These are phyloP conservation scores for Platygyra sinensis DNA, from an alignment of 64 coral and sea anemone species.

Conservation along the genomic window DNA sequence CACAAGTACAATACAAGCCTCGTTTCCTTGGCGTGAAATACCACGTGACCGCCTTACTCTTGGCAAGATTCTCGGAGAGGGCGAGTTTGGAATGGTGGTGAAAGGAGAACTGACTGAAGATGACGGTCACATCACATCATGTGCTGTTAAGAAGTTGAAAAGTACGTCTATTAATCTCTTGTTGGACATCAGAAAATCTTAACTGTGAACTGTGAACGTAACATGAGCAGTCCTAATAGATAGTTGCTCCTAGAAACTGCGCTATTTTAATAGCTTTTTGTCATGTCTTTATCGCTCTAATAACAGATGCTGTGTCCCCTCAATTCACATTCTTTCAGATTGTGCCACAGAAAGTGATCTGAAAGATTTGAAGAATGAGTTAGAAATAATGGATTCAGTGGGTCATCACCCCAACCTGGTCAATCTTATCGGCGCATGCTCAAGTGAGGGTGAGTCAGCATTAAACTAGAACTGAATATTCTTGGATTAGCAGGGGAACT, in stretches of 20 bases:
- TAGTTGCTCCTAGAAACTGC: too few species aligned
- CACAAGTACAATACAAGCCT: not conserved
- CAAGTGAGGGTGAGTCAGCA: slow-evolving; percentile 49
- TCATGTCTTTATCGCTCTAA: too few species aligned
- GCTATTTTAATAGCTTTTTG: too few species aligned
- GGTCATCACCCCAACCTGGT: slow-evolving; percentile 74
- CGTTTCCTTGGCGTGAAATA: slow-evolving; percentile 74
- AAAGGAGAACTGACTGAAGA: slow-evolving; percentile 67
- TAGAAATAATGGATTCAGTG: slow-evolving; percentile 66
- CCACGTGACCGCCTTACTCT: slow-evolving; percentile 67
- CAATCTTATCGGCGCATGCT: slow-evolving; percentile 77
- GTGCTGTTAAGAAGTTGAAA: slow-evolving; percentile 81
- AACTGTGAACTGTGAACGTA: too few species aligned
- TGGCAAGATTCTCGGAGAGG: slow-evolving; percentile 70
- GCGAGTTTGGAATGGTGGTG: slow-evolving; percentile 75
- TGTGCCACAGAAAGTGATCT: slow-evolving; percentile 78
- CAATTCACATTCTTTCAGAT: slow-evolving; percentile 6
- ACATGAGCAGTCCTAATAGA: too few species aligned
- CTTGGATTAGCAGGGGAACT: too few species aligned
- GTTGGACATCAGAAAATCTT: too few species aligned
- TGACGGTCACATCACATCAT: slow-evolving; percentile 29
- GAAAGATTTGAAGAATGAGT: slow-evolving; percentile 75
- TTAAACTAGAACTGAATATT: not conserved
- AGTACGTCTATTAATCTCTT: slow-evolving; percentile 3
- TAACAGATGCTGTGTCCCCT: too few species aligned